These are phyloP conservation scores for Altica lythri DNA, from an alignment of 2,888 invertebrate species.

Conservation along the genomic window DNA sequence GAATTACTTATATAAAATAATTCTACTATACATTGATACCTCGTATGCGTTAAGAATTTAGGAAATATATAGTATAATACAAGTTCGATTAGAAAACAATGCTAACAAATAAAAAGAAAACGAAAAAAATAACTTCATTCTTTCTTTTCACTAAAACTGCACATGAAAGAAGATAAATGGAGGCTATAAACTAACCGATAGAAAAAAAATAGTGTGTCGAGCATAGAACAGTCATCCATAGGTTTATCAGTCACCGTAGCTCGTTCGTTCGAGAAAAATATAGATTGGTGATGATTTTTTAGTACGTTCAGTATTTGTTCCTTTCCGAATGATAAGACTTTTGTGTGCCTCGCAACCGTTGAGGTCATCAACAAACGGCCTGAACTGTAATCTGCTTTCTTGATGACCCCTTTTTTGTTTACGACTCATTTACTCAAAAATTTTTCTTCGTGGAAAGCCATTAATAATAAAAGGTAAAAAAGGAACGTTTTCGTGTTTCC, in stretches of 20 bases:
- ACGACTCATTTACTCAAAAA: conserved; percentile 55
- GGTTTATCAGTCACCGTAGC: conserved; percentile 54
- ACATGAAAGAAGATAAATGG: conserved; percentile 33
- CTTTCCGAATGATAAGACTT: conserved; percentile 57
- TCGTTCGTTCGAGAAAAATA: conserved; percentile 51
- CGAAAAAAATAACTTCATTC: conserved; percentile 26
- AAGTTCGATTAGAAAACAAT: no score
- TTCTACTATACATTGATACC: no score
- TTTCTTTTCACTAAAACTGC: conserved; percentile 32
- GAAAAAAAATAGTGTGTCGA: conserved; percentile 43
- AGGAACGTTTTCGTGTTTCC: conserved; percentile 38
- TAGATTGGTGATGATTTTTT: conserved; percentile 56
- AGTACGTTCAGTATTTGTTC: conserved; percentile 53
- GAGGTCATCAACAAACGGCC: conserved; percentile 57
- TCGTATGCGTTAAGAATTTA: no score
- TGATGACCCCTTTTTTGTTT: conserved; percentile 56
- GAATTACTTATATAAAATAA: no score
- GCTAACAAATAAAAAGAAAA: no score
- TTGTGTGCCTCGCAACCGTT: conserved; percentile 52
- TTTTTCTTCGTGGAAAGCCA: conserved; percentile 48
- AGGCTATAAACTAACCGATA: conserved; percentile 26
- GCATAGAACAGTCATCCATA: conserved; percentile 55
- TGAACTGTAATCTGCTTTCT: conserved; percentile 55
- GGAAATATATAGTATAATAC: no score
- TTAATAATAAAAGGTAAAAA: conserved; percentile 48